Conservation (phyloP, 2,797 vertebrate genomes). For the Scyliorhinus canicula region DNA sequence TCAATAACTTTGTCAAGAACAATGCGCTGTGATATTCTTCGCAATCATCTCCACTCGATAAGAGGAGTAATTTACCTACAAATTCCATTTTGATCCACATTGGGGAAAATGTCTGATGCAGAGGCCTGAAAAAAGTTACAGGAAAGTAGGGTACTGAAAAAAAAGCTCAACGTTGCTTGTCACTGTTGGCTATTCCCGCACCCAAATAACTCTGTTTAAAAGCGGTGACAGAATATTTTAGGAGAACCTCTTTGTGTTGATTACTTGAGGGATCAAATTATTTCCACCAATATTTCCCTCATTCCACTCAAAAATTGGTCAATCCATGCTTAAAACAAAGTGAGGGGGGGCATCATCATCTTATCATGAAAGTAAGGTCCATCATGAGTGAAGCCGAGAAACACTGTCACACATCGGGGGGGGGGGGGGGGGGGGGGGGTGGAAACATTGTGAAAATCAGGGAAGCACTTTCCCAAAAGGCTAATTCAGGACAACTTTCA, state of each 20-base stretch:
- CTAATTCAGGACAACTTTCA: not conserved
- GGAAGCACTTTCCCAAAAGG: not conserved
- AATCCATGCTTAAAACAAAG: not conserved
- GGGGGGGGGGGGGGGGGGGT: no score
- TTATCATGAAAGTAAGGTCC: not conserved
- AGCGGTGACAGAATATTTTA: not conserved
- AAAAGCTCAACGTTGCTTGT: not conserved
- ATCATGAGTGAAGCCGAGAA: not conserved
- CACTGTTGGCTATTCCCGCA: not conserved
- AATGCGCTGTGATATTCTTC: not conserved
- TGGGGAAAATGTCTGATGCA: not conserved
- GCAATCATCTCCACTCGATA: not conserved
- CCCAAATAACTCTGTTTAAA: not conserved
- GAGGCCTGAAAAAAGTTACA: not conserved
- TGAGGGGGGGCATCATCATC: not conserved
- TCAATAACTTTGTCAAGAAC: conserved; percentile 30
- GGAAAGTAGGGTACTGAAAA: not conserved
- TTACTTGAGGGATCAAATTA: not conserved
- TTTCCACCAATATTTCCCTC: not conserved
- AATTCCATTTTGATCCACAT: conserved; percentile 2
- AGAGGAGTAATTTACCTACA: not conserved
- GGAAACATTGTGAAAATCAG: not conserved
- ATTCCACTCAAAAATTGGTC: not conserved
- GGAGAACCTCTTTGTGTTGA: not conserved
- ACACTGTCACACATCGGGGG: not conserved